phyloP scores from a whole-genome alignment of 2,888 invertebrate species.

The Patella ulyssiponensis region DNA sequence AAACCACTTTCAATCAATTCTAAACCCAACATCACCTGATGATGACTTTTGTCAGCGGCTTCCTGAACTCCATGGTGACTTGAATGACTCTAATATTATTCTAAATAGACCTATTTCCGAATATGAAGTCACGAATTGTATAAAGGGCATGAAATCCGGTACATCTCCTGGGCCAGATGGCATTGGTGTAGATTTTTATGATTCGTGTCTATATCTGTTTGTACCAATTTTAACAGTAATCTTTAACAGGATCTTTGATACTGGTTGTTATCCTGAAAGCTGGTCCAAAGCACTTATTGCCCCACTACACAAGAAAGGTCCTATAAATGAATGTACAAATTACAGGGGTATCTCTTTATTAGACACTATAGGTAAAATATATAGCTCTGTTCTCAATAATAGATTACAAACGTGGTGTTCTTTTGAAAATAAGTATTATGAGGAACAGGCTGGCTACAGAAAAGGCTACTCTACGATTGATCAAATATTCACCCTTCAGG shows the following conservation, averaged over 20 bases:
- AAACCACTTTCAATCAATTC: too few species aligned
- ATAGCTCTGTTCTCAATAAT: slow-evolving; percentile 28
- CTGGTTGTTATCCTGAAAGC: slow-evolving; percentile 20
- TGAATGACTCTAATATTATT: not conserved
- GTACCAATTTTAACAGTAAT: too few species aligned
- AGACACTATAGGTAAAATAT: slow-evolving; percentile 24
- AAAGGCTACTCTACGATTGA: not conserved
- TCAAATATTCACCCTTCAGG: not conserved
- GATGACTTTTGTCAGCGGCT: too few species aligned
- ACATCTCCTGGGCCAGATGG: too few species aligned
- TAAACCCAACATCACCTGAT: too few species aligned
- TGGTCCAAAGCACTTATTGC: slow-evolving; percentile 24
- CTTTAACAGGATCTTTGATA: slow-evolving; percentile 24
- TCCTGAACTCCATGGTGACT: too few species aligned
- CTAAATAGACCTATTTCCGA: slow-evolving; percentile 2
- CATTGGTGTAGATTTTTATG: too few species aligned
- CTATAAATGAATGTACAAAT: slow-evolving; percentile 13
- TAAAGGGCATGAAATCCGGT: slow-evolving; percentile 14
- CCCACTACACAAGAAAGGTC: slow-evolving; percentile 29
- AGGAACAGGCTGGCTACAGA: not conserved
- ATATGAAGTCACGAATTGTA: not conserved
- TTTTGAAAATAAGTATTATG: too few species aligned
- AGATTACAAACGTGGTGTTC: too few species aligned
- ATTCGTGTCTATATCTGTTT: too few species aligned
- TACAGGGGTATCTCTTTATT: slow-evolving; percentile 28